phyloP scores from a whole-genome alignment of 2,797 vertebrate genomes.

The Hafferia zeledoni region DNA sequence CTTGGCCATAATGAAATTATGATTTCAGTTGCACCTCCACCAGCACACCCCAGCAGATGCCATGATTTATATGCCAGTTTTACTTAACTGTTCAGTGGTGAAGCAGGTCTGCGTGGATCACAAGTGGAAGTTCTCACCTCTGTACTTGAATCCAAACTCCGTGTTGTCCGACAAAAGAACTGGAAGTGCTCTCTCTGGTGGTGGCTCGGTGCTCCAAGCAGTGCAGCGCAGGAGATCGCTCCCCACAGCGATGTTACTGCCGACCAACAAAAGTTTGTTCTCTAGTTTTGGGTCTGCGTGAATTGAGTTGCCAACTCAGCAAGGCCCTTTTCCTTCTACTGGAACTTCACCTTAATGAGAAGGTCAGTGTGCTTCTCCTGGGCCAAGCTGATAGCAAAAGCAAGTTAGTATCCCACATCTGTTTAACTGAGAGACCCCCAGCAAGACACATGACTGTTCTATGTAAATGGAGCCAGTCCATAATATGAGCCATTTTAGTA shows the following conservation, averaged over 20 bases:
- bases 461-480: not conserved
- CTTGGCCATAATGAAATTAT: not conserved
- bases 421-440: not conserved
- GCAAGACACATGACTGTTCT: not conserved
- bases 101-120: not conserved
- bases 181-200: slow-evolving; percentile 23
- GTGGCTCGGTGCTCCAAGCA: not conserved
- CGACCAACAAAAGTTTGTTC: not conserved
- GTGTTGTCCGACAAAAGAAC: not conserved
- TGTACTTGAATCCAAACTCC: not conserved
- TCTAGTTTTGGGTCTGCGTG: rapidly evolving
- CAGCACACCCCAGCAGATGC: not conserved
- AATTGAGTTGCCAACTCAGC: not conserved
- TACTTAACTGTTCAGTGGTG: rapidly evolving
- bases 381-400: not conserved
- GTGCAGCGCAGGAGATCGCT: rapidly evolving
- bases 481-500: not conserved
- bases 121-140: not conserved
- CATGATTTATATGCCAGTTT: rapidly evolving
- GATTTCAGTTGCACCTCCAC: not conserved
- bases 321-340: not conserved
- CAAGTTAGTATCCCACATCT: rapidly evolving
- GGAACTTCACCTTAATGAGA: not conserved
- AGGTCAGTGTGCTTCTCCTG: not conserved
- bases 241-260: rapidly evolving